Base-by-base conservation (phyloP, 2,113 vertebrate species). In the Varanus komodoensis region DNA sequence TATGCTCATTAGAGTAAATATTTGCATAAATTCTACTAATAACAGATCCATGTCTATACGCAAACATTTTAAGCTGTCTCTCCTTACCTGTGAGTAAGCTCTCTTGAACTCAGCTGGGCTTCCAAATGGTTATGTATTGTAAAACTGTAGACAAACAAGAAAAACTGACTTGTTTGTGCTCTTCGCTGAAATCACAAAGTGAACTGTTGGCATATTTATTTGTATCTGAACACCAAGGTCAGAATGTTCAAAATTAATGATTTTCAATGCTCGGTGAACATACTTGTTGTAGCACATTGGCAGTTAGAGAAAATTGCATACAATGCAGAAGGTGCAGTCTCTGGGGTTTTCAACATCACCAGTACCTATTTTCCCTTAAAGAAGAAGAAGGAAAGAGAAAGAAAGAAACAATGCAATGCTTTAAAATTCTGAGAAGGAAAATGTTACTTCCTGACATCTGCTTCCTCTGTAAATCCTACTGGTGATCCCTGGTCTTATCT, bases 391-490 rank as follows among this genome's bases (percentile, higher is more conserved):
- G 54, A 54, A 54, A 54, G 11, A 54, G 11, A 54, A 12, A 12
- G 11, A 54, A 54, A 69, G 34, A 69, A 84, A 84, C 14, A 48
- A 69, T 79, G 38, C 57, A 79, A 79, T 32, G 9, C 25, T 67
- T 67, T 79, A 48, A 79, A 32, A 67, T 79, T 34, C 44, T 48
- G 38, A 57, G 52, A 8, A 87, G 73, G n/a, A 87, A 77, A 83
- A 77, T 32, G 54, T 87, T 78, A 64, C 75, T 48, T 79, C 75
- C 34, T 87, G 85, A 77, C 73, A 48, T 61, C 38, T 78, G 54
- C 74, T 87, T 87, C 54, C 8, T 78, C 54, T 48, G n/a, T 48
- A 87, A 67, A 78, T 78, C 57, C 38, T 87, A 44, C 34, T 50
- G n/a, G 74, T 67, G 11, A 48, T 67, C 38, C 74, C 61, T 32